A percentile compares a stretch with the other conserved stretches of the same genome.
These are phyloP conservation scores for Gymnopithys bicolor DNA, from an alignment of 2,797 vertebrate genomes.

Conservation along the genomic window DNA sequence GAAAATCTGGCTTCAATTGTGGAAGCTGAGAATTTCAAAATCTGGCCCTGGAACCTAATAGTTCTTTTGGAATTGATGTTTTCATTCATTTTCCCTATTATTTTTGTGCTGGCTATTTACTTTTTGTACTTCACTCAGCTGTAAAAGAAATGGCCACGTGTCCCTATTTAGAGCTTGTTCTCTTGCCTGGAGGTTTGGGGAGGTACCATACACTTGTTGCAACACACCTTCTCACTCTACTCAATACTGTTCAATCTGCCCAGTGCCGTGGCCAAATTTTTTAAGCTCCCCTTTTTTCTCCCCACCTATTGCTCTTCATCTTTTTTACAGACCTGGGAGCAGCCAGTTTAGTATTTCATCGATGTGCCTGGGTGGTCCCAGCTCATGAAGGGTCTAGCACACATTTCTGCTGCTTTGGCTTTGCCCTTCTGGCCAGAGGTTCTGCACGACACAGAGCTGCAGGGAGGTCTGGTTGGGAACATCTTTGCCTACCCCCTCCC, in stretches of 20 bases:
- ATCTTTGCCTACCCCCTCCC: neutral
- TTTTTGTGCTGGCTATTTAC: constrained; percentile 62
- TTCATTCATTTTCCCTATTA: constrained; percentile 64
- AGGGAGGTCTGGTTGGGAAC: constrained; percentile 43
- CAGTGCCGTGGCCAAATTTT: neutral
- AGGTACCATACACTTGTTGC: constrained; percentile 46
- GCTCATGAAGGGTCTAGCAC: neutral
- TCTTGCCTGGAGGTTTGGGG: constrained; percentile 46
- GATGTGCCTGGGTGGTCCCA: constrained; percentile 26
- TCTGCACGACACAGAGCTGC: neutral
- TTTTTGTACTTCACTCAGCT: constrained; percentile 64
- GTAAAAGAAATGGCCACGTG: constrained; percentile 65
- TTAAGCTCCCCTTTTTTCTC: neutral
- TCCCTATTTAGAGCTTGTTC: constrained; percentile 30
- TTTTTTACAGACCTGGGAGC: neutral
- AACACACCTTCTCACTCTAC: constrained; percentile 30
- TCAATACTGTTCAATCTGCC: neutral
- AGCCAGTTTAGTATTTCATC: neutral
- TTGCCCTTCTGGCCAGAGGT: constrained; percentile 1
- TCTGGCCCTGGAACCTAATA: constrained; percentile 51
- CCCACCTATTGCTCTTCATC: neutral
- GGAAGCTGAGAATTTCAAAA: constrained; percentile 68
- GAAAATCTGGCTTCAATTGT: constrained; percentile 68
- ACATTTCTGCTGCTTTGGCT: neutral
- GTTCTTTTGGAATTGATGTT: constrained; percentile 63